phyloP scores from a whole-genome alignment of 1,140 invertebrate species.

The Leptopilina boulardi region DNA sequence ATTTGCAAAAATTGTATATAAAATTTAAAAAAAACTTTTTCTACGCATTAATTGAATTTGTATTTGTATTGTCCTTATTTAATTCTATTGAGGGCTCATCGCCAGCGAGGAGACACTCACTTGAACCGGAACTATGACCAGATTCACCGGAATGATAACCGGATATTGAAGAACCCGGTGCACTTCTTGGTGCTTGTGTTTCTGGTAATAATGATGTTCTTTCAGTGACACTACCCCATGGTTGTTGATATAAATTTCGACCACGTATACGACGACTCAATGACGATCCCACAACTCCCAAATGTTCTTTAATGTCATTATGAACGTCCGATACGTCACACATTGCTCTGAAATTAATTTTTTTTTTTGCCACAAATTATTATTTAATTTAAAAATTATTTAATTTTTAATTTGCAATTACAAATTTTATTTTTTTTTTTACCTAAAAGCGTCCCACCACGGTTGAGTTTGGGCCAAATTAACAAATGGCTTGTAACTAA shows the following conservation, averaged over 20 bases:
- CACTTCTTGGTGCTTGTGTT: constrained; percentile 56
- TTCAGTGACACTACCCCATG: constrained; percentile 78
- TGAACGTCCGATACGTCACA: constrained; percentile 96
- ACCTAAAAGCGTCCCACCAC: constrained; percentile 79
- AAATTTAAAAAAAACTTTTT: background rate
- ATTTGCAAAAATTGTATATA: background rate
- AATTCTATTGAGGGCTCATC: background rate
- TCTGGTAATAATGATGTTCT: constrained; percentile 70
- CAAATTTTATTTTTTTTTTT: constrained; percentile 39
- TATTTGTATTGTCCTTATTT: background rate
- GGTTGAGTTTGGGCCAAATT: constrained; percentile 74
- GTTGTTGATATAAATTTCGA: constrained; percentile 82
- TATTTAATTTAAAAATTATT: too few species aligned
- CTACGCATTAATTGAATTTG: background rate
- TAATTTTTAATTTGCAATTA: constrained; percentile 30
- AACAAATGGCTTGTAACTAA: constrained; percentile 92
- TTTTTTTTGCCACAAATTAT: constrained; percentile 2
- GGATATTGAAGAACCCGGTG: constrained; percentile 65
- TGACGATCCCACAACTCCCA: constrained; percentile 89
- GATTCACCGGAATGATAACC: constrained; percentile 60
- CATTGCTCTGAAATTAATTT: constrained; percentile 89
- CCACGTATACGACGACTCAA: constrained; percentile 84
- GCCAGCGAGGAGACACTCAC: constrained; percentile 45
- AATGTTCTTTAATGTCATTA: constrained; percentile 93
- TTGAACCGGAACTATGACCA: constrained; percentile 49